phyloP scores from a whole-genome alignment of 2,797 vertebrate genomes.

The Pseudomugil gertrudae region DNA sequence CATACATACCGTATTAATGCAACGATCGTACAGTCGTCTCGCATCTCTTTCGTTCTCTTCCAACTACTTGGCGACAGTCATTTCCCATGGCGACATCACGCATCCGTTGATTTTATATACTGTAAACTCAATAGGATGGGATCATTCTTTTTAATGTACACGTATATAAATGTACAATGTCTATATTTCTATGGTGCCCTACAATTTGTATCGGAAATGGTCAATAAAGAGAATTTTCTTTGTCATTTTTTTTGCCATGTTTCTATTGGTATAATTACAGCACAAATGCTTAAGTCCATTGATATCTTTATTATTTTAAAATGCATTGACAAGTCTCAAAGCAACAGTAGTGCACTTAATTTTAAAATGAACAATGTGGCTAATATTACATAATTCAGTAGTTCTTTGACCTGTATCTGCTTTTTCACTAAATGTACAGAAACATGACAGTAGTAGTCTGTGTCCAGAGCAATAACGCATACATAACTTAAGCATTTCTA shows the following conservation, averaged over 20 bases:
- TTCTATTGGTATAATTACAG: background rate
- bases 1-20: conserved; percentile 44
- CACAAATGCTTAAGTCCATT: conserved; percentile 19
- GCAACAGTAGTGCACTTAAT: conserved; percentile 8
- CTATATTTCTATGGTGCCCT: conserved; percentile 86
- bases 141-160: conserved; percentile 85
- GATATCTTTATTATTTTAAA: conserved; percentile 21
- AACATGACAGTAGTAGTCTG: too few relatives aligned
- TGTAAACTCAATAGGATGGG: conserved; percentile 78
- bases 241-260: conserved; percentile 53
- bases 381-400: conserved; percentile 43
- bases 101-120: conserved; percentile 74
- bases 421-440: too few relatives aligned
- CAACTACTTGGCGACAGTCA: conserved; percentile 55
- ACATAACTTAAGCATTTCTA: background rate
- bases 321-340: conserved; percentile 10
- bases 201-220: conserved; percentile 85
- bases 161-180: conserved; percentile 85
- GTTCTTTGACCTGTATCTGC: conserved; percentile 18
- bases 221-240: conserved; percentile 85
- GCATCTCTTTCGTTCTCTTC: conserved; percentile 43
- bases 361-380: conserved; percentile 23
- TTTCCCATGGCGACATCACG: conserved; percentile 52
- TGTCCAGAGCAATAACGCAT: too few relatives aligned
- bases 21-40: conserved; percentile 42